Percentiles rank a stretch among this genome's conserved stretches.
phyloP scores from a whole-genome alignment of 2,888 invertebrate genomes.

The Cremastinae sp. region DNA sequence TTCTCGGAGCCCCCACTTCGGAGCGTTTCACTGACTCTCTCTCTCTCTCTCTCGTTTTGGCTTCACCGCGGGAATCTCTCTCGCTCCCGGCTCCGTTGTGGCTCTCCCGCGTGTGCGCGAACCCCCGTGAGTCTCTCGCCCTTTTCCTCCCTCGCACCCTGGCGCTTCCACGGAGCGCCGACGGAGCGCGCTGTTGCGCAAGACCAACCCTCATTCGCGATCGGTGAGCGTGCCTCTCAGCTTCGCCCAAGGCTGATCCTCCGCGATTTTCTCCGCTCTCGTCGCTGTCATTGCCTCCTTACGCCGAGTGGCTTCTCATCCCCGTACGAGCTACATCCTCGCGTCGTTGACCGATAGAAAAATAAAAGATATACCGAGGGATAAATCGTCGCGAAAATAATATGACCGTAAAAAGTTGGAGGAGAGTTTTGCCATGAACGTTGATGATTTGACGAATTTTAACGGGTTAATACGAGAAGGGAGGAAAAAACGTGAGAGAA shows the following conservation, averaged over 20 bases:
- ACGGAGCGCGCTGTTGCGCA: slow-evolving; percentile 75
- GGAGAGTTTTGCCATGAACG: no score
- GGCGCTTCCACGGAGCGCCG: slow-evolving; percentile 72
- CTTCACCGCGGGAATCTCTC: background rate
- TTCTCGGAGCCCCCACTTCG: slow-evolving; percentile 1
- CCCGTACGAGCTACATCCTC: no score
- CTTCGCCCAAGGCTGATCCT: slow-evolving; percentile 52
- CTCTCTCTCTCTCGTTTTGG: slow-evolving; percentile 10
- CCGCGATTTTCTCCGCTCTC: background rate
- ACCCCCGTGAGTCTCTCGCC: slow-evolving; percentile 40
- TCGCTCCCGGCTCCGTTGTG: background rate
- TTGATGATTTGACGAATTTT: no score
- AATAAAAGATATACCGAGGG: no score
- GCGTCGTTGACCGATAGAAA: no score
- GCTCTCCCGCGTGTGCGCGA: slow-evolving; percentile 55
- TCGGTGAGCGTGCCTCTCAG: slow-evolving; percentile 68
- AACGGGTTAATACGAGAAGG: no score
- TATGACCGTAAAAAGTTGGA: no score
- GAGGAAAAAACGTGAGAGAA: no score
- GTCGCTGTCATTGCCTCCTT: no score
- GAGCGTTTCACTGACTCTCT: no score
- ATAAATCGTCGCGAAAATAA: background rate
- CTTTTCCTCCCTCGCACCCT: slow-evolving; percentile 44
- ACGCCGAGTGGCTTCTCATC: no score
- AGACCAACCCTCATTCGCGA: slow-evolving; percentile 74